Evolutionary conservation across 2,888 invertebrate species (phyloP).

Genomic region (Dryadula phaetusa): DNA sequence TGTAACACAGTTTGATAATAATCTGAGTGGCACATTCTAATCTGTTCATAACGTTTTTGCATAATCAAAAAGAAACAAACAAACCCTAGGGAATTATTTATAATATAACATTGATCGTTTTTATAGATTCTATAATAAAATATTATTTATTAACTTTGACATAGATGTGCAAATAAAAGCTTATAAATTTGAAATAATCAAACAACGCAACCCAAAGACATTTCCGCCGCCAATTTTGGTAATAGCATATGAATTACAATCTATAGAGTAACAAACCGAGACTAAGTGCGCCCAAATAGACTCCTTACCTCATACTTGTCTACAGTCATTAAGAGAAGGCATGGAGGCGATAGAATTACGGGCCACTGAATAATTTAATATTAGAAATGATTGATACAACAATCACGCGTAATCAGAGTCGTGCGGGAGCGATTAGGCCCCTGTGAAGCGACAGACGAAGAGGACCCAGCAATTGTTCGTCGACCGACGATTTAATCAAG

Average conservation of each 20-base stretch:
- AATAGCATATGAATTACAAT: slow-evolving; percentile 79
- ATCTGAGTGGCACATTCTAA: too few relatives aligned
- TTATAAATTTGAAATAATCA: neutral
- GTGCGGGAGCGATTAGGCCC: slow-evolving; percentile 78
- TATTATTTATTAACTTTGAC: neutral
- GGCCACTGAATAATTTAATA: slow-evolving; percentile 83
- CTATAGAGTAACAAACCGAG: slow-evolving; percentile 78
- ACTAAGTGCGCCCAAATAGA: slow-evolving; percentile 78
- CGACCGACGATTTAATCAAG: slow-evolving; percentile 80
- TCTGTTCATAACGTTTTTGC: too few relatives aligned
- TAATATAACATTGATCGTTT: too few relatives aligned
- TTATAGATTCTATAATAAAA: too few relatives aligned
- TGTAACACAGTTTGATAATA: too few relatives aligned
- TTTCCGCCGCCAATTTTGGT: slow-evolving; percentile 67
- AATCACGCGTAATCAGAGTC: slow-evolving; percentile 80
- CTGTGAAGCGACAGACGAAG: slow-evolving; percentile 62
- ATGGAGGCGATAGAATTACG: slow-evolving; percentile 78
- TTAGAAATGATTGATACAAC: slow-evolving; percentile 83
- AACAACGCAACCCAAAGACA: slow-evolving; percentile 50
- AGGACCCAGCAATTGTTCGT: slow-evolving; percentile 67
- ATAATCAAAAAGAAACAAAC: too few relatives aligned
- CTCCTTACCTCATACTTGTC: slow-evolving; percentile 54
- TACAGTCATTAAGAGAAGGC: slow-evolving; percentile 65
- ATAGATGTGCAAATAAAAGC: neutral
- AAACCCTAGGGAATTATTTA: too few relatives aligned